Evolutionary conservation across 2,888 invertebrate species (phyloP).

Genomic region (Drosophila subsilvestris): DNA sequence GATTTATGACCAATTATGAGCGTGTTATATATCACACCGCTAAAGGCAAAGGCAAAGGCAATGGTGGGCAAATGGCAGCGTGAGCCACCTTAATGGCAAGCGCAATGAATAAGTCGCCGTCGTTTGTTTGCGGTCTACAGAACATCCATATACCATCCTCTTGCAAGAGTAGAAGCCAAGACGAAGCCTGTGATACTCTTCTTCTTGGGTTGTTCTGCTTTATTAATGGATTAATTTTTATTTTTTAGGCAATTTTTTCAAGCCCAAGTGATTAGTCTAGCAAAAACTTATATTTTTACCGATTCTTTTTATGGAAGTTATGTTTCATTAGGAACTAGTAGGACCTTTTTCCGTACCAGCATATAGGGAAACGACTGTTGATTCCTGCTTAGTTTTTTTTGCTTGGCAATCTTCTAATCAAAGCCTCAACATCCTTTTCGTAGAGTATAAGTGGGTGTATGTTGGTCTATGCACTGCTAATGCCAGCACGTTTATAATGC

Average conservation of each 20-base stretch:
- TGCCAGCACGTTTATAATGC: conserved; percentile 49
- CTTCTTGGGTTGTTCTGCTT: not conserved
- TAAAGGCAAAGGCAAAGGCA: conserved; percentile 25
- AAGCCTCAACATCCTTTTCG: not conserved
- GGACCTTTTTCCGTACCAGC: too few species aligned
- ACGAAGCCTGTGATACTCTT: not conserved
- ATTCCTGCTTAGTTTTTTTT: too few species aligned
- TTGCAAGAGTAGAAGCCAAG: not conserved
- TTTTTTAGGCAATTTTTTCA: too few species aligned
- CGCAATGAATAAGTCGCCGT: conserved; percentile 79
- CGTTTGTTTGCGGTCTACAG: conserved; percentile 70
- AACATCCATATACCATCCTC: conserved; percentile 20
- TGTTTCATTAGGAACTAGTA: too few species aligned
- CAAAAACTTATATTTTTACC: too few species aligned
- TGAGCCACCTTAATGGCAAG: conserved; percentile 77
- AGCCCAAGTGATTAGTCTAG: too few species aligned
- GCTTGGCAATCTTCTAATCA: not conserved
- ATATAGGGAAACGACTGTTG: not conserved
- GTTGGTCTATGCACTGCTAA: conserved; percentile 30
- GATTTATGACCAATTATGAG: conserved; percentile 84
- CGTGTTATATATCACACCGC: conserved; percentile 82
- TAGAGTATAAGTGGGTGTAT: conserved; percentile 10
- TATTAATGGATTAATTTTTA: not conserved
- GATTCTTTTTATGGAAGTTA: too few species aligned
- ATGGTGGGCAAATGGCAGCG: conserved; percentile 43